Evolutionary conservation across 2,888 invertebrate genomes (phyloP), one percentile per base, ranked within the genome.

Genomic region (Ypsolopha scabrella): DNA sequence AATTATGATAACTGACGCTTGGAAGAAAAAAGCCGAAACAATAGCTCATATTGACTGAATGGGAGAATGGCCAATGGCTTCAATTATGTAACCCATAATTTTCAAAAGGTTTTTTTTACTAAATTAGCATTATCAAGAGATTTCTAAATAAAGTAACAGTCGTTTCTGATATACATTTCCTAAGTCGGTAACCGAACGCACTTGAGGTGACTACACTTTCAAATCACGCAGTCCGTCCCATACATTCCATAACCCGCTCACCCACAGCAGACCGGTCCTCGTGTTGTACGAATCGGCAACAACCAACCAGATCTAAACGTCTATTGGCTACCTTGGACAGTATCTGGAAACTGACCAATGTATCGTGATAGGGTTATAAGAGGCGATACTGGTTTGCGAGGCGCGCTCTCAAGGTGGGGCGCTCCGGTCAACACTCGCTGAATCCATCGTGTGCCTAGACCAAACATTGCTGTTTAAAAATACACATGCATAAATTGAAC

Each of bases 191-290:
- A 13, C 13, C 37, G 13, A 37, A 65, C 64, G 64, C 65, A 68
- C 58, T 67, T 63, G 67, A 68, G 66, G 68, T 39, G 41, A 51
- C 35, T 43, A 79, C 72, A 83, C 80, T 85, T 83, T 83, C 80
- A 80, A 82, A 82, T 79, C 73, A 72, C 70, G 67, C 67, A 63
- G 76, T 75, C 70, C 76, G 79, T 80, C 80, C 68, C 68, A 67
- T 79, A 76, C 86, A 86, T 86, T 83, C 86, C 85, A 70, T 74
- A 75, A 81, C 83, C 77, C 72, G 82, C 80, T 86, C 83, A 86
- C 85, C 85, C 83, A 85, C 82, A 85, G 80, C 68, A 68, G 85
- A 85, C 85, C 82, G 83, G 85, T 85, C 85, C 60, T 43, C 13
- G 72, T 80, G 75, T 80, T 80, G 77, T 81, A 83, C 77, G 70